These are phyloP conservation scores for Scaptomyza caliginosa DNA, from an alignment of 2,888 invertebrate genomes.

Conservation along the genomic window DNA sequence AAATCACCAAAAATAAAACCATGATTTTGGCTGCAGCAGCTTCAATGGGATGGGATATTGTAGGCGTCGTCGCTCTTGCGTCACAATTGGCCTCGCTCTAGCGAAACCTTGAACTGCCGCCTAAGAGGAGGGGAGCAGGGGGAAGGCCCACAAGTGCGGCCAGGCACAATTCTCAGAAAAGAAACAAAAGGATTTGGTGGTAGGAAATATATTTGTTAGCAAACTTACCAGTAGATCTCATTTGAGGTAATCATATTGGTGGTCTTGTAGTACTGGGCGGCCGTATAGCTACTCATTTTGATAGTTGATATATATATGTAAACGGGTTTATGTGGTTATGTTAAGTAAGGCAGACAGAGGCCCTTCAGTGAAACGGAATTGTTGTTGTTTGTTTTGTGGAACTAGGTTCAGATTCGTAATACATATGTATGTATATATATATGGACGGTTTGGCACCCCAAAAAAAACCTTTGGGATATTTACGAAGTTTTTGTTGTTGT, in stretches of 20 bases:
- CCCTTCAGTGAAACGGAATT: constrained; percentile 65
- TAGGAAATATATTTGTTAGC: neutral
- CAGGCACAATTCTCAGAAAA: constrained; percentile 5
- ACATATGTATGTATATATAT: neutral
- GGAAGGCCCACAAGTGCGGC: constrained; percentile 41
- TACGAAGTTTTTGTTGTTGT: constrained; percentile 7
- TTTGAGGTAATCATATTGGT: constrained; percentile 82
- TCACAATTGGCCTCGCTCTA: constrained; percentile 53
- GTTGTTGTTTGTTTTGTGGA: constrained; percentile 50
- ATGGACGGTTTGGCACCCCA: constrained; percentile 72
- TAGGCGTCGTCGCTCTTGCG: constrained; percentile 51
- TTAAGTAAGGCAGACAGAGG: constrained; percentile 64
- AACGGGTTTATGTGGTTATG: constrained; percentile 21
- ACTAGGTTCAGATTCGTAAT: constrained; percentile 59
- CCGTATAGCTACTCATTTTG: constrained; percentile 76
- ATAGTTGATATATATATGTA: constrained; percentile 19
- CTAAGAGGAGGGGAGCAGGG: constrained; percentile 4
- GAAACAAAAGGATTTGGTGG: constrained; percentile 13
- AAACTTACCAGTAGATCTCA: constrained; percentile 82
- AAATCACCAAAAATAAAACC: constrained; percentile 30
- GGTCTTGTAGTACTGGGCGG: constrained; percentile 76
- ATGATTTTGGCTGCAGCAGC: constrained; percentile 51
- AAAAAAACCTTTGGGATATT: constrained; percentile 22
- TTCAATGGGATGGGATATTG: constrained; percentile 34
- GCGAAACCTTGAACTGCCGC: constrained; percentile 57